Base-by-base conservation (phyloP, 2,797 vertebrate genomes). In the Acestrorhynchus altus region DNA sequence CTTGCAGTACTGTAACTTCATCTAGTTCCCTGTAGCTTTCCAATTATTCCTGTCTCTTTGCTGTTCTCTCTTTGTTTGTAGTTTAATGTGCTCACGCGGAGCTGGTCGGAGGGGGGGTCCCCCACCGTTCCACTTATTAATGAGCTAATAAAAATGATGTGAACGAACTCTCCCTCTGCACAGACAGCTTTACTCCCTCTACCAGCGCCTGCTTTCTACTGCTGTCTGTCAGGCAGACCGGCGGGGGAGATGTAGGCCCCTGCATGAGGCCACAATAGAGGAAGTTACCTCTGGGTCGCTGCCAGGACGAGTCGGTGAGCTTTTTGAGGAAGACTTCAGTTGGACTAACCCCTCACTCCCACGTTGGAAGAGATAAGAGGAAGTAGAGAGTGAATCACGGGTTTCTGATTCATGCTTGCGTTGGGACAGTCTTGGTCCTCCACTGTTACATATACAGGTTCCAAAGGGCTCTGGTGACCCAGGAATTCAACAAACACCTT, bases 21-120 rank as follows among this genome's bases (percentile, higher is more conserved):
- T 77, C 72, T 4, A 15, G 67, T 71, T 75, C 61, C 65, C 73
- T 61, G 52, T 59, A 57, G 72, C 69, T 68, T 76, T 76, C 72
- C 67, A 76, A 26, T 77, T 77, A 72, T 57, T 81, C 74, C n/a
- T 40, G 76, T 86, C 84, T 88, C 83, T 88, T 88, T 84, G 83
- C 85, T 87, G 46, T 80, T 67, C 85, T 90, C 84, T 86, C 88
- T 90, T 81, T 85, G 85, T 89, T 89, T 90, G 88, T 89, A 89
- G 83, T 88, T 88, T 86, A 87, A 90, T 89, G 89, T 77, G 84
- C 85, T 85, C 86, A 74, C 39, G 46, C 57, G 44, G 86, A 83
- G 86, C 81, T 87, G 84, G 87, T 87, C 84, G 87, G 83, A 81
- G 74, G 81, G 83, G 86, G 79, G 51, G 54, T 72, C 79, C 56